Conservation (phyloP, 2,113 vertebrate genomes). For the Corythoichthys intestinalis region DNA sequence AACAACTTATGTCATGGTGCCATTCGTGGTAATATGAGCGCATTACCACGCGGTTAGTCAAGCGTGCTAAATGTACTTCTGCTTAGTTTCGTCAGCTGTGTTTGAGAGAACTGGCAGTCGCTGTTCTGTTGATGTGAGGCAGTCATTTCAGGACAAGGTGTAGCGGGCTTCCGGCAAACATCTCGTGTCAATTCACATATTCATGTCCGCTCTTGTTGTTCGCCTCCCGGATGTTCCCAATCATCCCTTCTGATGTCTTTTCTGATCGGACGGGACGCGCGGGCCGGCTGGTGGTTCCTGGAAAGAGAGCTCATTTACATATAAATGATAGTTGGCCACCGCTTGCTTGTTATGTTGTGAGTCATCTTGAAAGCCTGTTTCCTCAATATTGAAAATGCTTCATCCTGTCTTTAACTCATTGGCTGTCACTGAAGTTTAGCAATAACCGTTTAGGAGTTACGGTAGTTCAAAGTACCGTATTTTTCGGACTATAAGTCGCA, state of each 20-base stretch:
- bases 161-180: conserved; percentile 23
- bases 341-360: conserved; percentile 22
- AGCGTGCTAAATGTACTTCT: background rate
- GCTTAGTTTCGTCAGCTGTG: conserved; percentile 28
- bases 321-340: conserved; percentile 37
- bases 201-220: conserved; percentile 19
- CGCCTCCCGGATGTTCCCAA: conserved; percentile 20
- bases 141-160: conserved; percentile 11
- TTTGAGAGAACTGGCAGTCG: conserved; percentile 26
- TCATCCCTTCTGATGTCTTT: conserved; percentile 31
- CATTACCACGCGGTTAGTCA: conserved; percentile 4
- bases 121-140: conserved; percentile 16
- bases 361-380: too few relatives aligned
- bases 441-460: too few relatives aligned
- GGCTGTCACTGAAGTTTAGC: too few relatives aligned
- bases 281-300: conserved; percentile 19
- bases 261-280: conserved; percentile 38
- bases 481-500: too few relatives aligned
- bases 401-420: too few relatives aligned
- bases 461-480: too few relatives aligned
- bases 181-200: conserved; percentile 26
- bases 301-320: conserved; percentile 55
- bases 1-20: conserved; percentile 11
- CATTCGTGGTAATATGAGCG: conserved; percentile 19
- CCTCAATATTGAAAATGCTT: too few relatives aligned